Percentiles rank a stretch among this genome's conserved stretches.
Conservation (phyloP, 2,888 invertebrate genomes). For the Cyrtodaria siliqua region DNA sequence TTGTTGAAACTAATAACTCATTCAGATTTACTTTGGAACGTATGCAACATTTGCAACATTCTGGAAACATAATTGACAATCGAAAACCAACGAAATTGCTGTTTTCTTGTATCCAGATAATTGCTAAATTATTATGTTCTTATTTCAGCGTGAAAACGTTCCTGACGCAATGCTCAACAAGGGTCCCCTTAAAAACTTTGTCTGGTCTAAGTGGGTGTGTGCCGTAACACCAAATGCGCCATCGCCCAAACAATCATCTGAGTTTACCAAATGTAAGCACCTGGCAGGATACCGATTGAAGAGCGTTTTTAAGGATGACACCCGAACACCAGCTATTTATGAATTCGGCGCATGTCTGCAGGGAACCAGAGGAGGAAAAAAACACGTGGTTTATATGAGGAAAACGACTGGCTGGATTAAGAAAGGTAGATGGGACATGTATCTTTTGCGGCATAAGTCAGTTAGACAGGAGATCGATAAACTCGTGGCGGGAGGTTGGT, state of each 20-base stretch:
- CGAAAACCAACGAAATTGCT: too few relatives aligned
- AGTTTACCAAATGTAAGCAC: conserved; percentile 6
- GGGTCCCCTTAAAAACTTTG: conserved; percentile 51
- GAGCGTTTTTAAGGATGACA: conserved; percentile 36
- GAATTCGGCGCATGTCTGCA: conserved; percentile 66
- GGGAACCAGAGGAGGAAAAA: conserved; percentile 44
- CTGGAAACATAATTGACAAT: too few relatives aligned
- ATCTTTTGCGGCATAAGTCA: conserved; percentile 36
- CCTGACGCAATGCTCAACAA: conserved; percentile 53
- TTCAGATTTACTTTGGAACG: too few relatives aligned
- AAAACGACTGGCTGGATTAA: conserved; percentile 19
- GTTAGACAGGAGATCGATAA: conserved; percentile 54
- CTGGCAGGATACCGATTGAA: conserved; percentile 53
- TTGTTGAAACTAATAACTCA: too few relatives aligned
- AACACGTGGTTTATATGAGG: conserved; percentile 63
- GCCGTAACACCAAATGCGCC: conserved; percentile 35
- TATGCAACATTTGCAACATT: too few relatives aligned
- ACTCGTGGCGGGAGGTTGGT: conserved; percentile 51
- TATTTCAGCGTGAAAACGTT: conserved; percentile 60
- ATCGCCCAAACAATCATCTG: neutral
- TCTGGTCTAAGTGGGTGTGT: conserved; percentile 66
- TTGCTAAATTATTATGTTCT: neutral
- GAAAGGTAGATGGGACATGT: conserved; percentile 49
- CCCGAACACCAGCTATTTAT: conserved; percentile 48
- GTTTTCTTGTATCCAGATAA: neutral